phyloP scores from a whole-genome alignment of 1,140 invertebrate species.

The Lordiphosa clarofinis region DNA sequence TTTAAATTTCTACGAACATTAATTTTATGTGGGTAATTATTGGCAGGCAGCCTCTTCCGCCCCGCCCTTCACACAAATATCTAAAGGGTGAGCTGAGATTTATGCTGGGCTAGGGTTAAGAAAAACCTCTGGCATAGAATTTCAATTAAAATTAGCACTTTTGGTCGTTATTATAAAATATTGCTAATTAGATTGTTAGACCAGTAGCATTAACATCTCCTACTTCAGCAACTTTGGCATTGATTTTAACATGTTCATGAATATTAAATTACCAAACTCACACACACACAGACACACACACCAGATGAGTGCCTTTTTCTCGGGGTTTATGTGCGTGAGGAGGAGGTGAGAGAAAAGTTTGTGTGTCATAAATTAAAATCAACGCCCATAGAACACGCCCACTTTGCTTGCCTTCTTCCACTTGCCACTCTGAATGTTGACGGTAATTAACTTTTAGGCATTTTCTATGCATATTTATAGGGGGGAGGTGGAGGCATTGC shows the following conservation, averaged over 20 bases:
- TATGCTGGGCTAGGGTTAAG: constrained; percentile 24
- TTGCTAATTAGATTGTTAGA: constrained; percentile 69
- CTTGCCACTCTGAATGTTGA: constrained; percentile 69
- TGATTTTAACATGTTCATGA: constrained; percentile 76
- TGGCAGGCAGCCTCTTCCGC: constrained; percentile 17
- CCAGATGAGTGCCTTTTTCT: neutral
- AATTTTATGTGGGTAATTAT: constrained; percentile 71
- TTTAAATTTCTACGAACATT: constrained; percentile 22
- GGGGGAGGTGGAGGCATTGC: constrained; percentile 36
- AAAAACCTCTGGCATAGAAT: constrained; percentile 47
- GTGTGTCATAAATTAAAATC: constrained; percentile 76
- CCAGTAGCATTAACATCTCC: constrained; percentile 37
- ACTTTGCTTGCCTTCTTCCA: constrained; percentile 1
- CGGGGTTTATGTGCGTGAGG: constrained; percentile 2
- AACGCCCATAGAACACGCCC: constrained; percentile 58
- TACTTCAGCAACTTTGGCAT: constrained; percentile 45
- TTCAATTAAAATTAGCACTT: constrained; percentile 75
- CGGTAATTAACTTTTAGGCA: constrained; percentile 78
- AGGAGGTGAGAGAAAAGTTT: constrained; percentile 50
- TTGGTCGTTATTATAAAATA: constrained; percentile 71
- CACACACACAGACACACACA: constrained; percentile 8
- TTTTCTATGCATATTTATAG: constrained; percentile 76
- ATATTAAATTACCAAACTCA: constrained; percentile 71
- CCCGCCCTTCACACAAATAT: neutral
- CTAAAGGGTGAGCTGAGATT: constrained; percentile 54